Evolutionary conservation across 2,888 invertebrate species (phyloP), one percentile per base, ranked within the genome.

Genomic region (Octodonta nipae): DNA sequence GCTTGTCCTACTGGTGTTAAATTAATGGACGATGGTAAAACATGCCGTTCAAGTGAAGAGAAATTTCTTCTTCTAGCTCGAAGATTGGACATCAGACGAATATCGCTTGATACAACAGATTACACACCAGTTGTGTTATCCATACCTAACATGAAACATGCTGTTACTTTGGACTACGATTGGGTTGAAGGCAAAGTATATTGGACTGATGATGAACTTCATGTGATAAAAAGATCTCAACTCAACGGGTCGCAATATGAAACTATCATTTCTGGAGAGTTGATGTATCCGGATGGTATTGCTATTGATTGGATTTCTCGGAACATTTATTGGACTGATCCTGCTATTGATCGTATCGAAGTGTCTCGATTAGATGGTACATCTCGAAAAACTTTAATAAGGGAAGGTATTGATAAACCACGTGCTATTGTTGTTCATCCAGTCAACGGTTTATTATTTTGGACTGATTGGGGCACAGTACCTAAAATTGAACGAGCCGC

Each of bases 251-350:
- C n/a, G n/a, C n/a, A n/a, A n/a, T n/a, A n/a, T n/a, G n/a, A n/a
- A n/a, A n/a, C n/a, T n/a, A n/a, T n/a, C n/a, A n/a, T n/a, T n/a
- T n/a, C n/a, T n/a, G n/a, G n/a, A n/a, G 84, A 82, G 51, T 71
- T 84, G 68, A 80, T 78, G 51, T 79, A 83, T 22, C 91, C 91
- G 2, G 83, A 83, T 45, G 87, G 87, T 0, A 58, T 88, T 35
- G 86, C 87, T 0, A 71, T 79, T 32, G 89, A 89, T 56, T 89
- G 87, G 87, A 65, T 85, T 6, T 83, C 84, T 0, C 71, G 79
- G 41, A 88, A 89, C 54, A 58, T 89, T 1, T 89, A 88, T 52
- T 89, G 87, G 87, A 84, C 85, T 0, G 87, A 87, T 52, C 79
- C 84, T 6, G 85, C 82, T 2, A 83, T 83, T 0, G 82, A 84